Evolutionary conservation across 2,113 vertebrate species (phyloP).

Genomic region (Anhinga rufa): DNA sequence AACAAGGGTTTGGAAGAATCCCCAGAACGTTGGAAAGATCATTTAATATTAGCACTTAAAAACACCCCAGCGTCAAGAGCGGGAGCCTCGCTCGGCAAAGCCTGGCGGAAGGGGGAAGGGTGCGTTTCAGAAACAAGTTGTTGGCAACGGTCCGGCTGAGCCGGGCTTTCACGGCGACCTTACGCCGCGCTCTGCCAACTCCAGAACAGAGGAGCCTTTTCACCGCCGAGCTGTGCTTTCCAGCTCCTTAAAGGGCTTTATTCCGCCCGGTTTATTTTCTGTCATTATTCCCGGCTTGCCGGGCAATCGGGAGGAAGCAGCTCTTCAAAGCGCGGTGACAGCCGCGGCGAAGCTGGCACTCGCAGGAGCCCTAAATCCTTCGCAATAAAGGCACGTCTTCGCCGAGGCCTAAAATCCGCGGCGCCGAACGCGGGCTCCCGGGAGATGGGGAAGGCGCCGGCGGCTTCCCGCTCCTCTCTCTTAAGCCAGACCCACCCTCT

Average conservation of each 20-base stretch:
- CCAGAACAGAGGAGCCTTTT: constrained; percentile 31
- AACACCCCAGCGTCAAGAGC: background rate
- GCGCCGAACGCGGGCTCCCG: background rate
- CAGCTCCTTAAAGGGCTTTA: background rate
- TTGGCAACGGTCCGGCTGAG: background rate
- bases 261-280: background rate
- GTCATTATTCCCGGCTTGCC: background rate
- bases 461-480: background rate
- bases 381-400: background rate
- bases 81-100: background rate
- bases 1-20: background rate
- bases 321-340: background rate
- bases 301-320: background rate
- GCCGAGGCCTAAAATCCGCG: background rate
- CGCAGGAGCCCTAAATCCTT: background rate
- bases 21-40: background rate
- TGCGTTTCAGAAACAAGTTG: background rate
- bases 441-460: background rate
- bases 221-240: background rate
- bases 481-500: background rate
- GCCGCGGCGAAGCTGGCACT: background rate
- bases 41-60: background rate
- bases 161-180: background rate
- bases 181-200: background rate
- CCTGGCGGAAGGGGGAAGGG: background rate